Conservation (phyloP, 2,113 vertebrate genomes). For the Paramormyrops kingsleyae region DNA sequence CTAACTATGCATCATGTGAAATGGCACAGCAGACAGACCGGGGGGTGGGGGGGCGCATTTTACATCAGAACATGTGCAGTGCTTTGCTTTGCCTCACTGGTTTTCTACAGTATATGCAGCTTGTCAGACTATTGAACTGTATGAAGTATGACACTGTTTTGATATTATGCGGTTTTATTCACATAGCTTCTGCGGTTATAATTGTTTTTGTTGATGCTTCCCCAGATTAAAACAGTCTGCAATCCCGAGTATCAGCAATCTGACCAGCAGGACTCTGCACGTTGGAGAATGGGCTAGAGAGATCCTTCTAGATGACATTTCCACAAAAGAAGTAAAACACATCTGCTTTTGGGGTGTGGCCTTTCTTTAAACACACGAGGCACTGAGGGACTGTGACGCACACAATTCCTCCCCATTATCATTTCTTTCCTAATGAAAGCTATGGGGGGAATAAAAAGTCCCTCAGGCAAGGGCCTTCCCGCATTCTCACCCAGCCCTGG, state of each 20-base stretch:
- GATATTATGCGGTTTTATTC: background rate
- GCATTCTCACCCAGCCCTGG: background rate
- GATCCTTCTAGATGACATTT: background rate
- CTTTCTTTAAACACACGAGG: background rate
- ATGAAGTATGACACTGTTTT: background rate
- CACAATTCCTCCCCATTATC: background rate
- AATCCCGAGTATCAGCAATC: background rate
- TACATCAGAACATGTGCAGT: background rate
- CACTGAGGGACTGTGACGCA: background rate
- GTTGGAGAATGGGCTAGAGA: background rate
- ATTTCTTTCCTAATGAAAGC: background rate
- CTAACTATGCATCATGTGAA: background rate
- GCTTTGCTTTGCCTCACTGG: background rate
- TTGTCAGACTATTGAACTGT: background rate
- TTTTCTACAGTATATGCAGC: background rate
- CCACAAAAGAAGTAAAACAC: background rate
- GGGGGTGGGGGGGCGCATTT: background rate
- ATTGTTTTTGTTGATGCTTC: background rate
- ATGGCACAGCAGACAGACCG: background rate
- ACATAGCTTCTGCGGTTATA: background rate
- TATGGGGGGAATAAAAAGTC: background rate
- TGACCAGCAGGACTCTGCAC: background rate
- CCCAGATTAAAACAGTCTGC: background rate
- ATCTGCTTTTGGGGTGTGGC: too few species aligned
- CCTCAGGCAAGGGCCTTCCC: too few species aligned